phyloP scores from a whole-genome alignment of 1,140 invertebrate genomes.

The Patella vulgata region DNA sequence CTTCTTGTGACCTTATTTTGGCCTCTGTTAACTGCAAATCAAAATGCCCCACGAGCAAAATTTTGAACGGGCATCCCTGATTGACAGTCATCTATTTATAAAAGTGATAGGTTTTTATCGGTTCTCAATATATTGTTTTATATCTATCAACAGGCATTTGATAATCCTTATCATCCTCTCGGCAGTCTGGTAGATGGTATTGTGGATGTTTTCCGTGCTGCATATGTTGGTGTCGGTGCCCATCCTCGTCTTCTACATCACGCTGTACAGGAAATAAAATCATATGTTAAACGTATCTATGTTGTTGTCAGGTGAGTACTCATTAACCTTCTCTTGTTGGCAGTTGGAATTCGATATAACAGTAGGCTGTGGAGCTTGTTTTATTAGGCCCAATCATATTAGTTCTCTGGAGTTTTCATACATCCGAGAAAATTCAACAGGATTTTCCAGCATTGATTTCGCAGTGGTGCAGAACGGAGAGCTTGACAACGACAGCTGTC shows the following conservation, averaged over 20 bases:
- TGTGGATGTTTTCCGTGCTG: constrained; percentile 80
- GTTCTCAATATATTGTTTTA: no score
- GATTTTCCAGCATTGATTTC: no score
- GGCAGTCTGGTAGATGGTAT: constrained; percentile 77
- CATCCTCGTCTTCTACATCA: constrained; percentile 80
- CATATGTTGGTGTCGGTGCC: constrained; percentile 81
- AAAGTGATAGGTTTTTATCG: no score
- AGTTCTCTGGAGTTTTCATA: not conserved
- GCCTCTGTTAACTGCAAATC: no score
- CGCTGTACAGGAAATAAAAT: constrained; percentile 71
- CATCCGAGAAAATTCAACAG: not conserved
- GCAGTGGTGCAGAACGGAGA: no score
- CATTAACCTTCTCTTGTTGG: not conserved
- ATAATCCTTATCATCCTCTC: constrained; percentile 78
- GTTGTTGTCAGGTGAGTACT: constrained; percentile 55
- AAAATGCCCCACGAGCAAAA: no score
- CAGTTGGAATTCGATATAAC: no score
- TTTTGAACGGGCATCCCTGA: no score
- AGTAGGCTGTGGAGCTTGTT: no score
- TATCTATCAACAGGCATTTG: constrained; percentile 74
- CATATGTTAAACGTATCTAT: constrained; percentile 58
- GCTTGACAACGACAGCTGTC: no score
- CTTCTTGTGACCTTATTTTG: no score
- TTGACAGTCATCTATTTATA: no score
- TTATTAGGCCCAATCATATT: not conserved